Evolutionary conservation across 2,797 vertebrate genomes (phyloP).

Genomic region (Arremon aurantiirostris): DNA sequence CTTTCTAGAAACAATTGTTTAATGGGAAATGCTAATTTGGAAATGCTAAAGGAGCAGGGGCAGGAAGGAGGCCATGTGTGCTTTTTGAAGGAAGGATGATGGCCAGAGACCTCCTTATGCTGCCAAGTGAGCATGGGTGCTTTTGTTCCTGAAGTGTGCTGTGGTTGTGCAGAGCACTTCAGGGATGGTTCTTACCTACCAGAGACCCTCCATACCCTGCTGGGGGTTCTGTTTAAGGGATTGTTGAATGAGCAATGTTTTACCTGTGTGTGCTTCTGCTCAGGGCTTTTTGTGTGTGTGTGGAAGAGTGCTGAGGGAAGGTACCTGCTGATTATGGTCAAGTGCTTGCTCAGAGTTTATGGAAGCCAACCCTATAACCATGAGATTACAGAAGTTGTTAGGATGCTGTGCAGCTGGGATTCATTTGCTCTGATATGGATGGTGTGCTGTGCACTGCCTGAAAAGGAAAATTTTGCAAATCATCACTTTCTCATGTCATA

Average conservation of each 20-base stretch:
- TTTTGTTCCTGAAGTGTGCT: not conserved
- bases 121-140: not conserved
- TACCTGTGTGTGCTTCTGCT: not conserved
- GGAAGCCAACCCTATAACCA: not conserved
- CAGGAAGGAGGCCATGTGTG: not conserved
- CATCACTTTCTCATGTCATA: not conserved
- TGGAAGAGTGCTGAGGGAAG: not conserved
- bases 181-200: not conserved
- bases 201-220: not conserved
- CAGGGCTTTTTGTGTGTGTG: not conserved
- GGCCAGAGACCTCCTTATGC: not conserved
- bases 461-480: not conserved
- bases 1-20: not conserved
- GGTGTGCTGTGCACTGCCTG: not conserved
- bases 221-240: not conserved
- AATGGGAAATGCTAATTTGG: not conserved
- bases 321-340: not conserved
- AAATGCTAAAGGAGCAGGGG: not conserved
- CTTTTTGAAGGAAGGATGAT: not conserved
- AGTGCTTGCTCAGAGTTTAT: not conserved
- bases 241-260: not conserved
- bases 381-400: not conserved
- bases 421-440: not conserved
- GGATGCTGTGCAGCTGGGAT: not conserved
- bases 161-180: not conserved